phyloP scores from a whole-genome alignment of 2,888 invertebrate species.

The Drosophila aldrichi region DNA sequence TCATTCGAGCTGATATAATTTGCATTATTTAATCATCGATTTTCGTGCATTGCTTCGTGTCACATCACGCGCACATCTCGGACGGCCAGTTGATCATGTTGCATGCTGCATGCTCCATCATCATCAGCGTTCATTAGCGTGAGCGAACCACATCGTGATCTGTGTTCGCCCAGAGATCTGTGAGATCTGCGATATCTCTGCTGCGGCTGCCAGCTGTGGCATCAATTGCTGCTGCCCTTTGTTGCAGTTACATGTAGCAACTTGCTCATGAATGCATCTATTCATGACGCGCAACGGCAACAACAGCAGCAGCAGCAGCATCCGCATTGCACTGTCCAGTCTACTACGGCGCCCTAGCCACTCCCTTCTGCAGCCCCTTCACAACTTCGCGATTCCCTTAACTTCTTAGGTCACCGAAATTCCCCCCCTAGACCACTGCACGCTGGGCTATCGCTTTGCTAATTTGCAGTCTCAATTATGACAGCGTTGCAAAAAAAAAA shows the following conservation, averaged over 20 bases:
- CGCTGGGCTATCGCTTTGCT: conserved; percentile 38
- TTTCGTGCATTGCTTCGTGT: conserved; percentile 12
- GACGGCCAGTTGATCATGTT: conserved; percentile 14
- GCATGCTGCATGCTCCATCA: conserved; percentile 59
- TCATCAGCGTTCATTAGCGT: conserved; percentile 78
- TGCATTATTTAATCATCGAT: background rate
- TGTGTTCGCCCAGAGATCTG: conserved; percentile 35
- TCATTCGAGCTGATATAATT: background rate
- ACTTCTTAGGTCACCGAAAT: conserved; percentile 29
- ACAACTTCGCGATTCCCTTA: background rate
- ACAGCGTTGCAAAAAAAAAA: conserved; percentile 38
- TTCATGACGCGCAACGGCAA: conserved; percentile 54
- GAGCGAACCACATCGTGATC: conserved; percentile 77
- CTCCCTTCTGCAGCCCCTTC: background rate
- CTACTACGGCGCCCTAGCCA: conserved; percentile 5
- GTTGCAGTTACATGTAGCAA: conserved; percentile 32
- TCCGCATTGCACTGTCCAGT: conserved; percentile 49
- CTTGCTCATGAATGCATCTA: conserved; percentile 66
- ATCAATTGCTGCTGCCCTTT: conserved; percentile 56
- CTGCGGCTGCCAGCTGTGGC: conserved; percentile 46
- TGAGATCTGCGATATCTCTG: conserved; percentile 23
- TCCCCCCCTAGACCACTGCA: conserved; percentile 3
- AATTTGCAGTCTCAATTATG: conserved; percentile 62
- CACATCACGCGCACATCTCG: conserved; percentile 23
- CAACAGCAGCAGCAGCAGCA: conserved; percentile 25